Conservation (phyloP, 2,113 vertebrate genomes). For the Carollia perspicillata region DNA sequence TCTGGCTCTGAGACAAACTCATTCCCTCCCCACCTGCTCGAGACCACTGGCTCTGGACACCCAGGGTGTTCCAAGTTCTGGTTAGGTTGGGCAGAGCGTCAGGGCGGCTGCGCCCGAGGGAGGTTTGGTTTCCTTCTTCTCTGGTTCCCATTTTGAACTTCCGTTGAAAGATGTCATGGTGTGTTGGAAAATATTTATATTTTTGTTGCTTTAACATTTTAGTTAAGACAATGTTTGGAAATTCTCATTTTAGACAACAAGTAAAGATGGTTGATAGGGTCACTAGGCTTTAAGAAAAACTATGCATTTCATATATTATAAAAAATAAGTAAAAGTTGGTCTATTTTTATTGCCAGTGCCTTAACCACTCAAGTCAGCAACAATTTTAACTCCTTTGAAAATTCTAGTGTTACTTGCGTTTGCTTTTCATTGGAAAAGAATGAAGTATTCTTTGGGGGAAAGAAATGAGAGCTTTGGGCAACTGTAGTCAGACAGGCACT, state of each 20-base stretch:
- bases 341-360: not conserved
- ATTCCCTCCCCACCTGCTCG: not conserved
- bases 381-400: not conserved
- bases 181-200: not conserved
- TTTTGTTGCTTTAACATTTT: not conserved
- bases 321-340: not conserved
- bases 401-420: not conserved
- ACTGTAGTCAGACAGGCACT: not conserved
- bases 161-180: not conserved
- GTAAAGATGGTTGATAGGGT: not conserved
- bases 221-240: slow-evolving; percentile 9
- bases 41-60: accelerated
- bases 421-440: slow-evolving; percentile 11
- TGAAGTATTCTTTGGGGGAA: not conserved
- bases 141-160: not conserved
- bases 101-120: not conserved
- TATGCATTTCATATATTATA: not conserved
- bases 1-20: too few species aligned
- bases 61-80: not conserved
- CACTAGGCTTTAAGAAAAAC: not conserved
- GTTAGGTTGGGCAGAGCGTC: not conserved
- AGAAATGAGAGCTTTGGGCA: not conserved
- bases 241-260: not conserved
- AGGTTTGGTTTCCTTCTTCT: not conserved
- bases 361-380: not conserved